Base-by-base conservation (phyloP, 1,140 invertebrate species). In the Parapsyche elsis region DNA sequence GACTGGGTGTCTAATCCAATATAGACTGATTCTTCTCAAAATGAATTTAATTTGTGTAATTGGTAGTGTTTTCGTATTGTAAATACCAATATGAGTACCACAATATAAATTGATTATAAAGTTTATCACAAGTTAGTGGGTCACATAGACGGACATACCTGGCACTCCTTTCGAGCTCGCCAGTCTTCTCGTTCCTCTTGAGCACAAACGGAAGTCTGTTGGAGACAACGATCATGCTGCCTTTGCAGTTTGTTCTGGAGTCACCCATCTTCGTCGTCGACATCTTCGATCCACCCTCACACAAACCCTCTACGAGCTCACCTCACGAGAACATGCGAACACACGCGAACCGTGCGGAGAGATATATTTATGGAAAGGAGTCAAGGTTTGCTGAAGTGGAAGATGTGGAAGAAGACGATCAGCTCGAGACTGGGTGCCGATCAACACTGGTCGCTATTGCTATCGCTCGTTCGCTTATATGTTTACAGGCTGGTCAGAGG, bases 171-270 rank as follows among this genome's bases (percentile, higher is more conserved):
- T 93, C 92, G 84, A 95, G 90, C 81, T 92, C 90, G 59, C 93
- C 93, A 71, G 92, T 92, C 82, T 89, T 88, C 57, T 93, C 89
- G 88, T 95, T 92, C 84, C 93, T 91, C 85, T 92, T 93, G 44
- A 97, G 88, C 81, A 96, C 94, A 88, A 97, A 97, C 7, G 96
- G 96, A 84, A 97, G 89, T 84, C 96, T 90, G 90, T 97, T 97
- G 81, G 95, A 96, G 70, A 97, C 95, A 79, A 97, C 95, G 84
- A 97, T 96, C 90, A 97, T 93, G 84, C 92, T 94, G 84, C 92
- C 92, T 86, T 91, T 91, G 85, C 88, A 88, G 83, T n/a, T 26
- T n/a, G 53, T 78, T 80, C 76, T 83, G 9, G 64, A 71, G n/a
- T 83, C 82, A 19, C 82, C 79, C 82, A 83, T 83, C 16, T 21